Conservation (phyloP, 2,113 vertebrate genomes). For the Emydocephalus ijimae region DNA sequence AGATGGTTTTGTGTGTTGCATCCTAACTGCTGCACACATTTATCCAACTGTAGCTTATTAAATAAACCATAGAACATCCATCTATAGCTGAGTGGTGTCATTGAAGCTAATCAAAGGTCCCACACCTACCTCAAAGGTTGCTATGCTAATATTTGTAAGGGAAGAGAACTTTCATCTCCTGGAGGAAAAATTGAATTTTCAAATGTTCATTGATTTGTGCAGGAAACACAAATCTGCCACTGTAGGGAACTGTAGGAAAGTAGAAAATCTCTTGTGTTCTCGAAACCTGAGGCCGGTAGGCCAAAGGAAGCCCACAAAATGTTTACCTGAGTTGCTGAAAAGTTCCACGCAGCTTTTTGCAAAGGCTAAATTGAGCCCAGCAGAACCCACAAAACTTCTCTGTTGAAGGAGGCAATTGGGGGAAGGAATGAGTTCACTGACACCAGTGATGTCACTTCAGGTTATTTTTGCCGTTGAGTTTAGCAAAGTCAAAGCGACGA, state of each 20-base stretch:
- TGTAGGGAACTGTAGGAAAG: neutral
- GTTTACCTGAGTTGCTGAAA: neutral
- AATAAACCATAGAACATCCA: neutral
- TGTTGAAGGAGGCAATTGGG: neutral
- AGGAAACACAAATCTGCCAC: neutral
- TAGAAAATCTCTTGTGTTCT: neutral
- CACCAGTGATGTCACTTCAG: neutral
- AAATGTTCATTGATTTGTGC: neutral
- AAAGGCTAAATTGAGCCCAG: neutral
- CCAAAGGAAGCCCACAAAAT: neutral
- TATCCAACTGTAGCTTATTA: neutral
- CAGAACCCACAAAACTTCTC: slow-evolving; percentile 2
- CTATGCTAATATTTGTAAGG: neutral
- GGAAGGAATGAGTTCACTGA: neutral
- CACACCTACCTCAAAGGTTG: neutral
- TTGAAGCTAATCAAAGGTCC: neutral
- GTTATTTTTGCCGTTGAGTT: neutral
- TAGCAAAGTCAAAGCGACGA: neutral
- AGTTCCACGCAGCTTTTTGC: neutral
- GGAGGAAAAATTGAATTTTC: neutral
- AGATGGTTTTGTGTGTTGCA: neutral
- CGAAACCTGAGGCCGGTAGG: neutral
- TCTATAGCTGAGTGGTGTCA: neutral
- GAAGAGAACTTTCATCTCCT: neutral
- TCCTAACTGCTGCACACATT: neutral